Conservation (phyloP, 2,113 vertebrate species). For the Podarcis raffonei region DNA sequence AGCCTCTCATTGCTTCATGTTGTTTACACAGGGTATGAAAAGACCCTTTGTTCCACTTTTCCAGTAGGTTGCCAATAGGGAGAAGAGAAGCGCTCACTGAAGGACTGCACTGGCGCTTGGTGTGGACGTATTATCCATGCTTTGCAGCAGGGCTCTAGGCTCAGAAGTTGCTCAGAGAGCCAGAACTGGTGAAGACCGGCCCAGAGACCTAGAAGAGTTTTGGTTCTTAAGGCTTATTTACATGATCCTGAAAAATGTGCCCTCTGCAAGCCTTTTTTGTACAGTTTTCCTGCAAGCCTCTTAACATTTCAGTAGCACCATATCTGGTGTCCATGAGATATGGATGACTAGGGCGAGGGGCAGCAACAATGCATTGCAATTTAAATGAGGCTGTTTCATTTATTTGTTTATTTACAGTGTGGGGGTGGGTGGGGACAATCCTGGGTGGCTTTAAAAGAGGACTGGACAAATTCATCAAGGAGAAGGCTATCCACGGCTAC, state of each 20-base stretch:
- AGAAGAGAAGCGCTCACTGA: conserved; percentile 31
- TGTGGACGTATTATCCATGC: background rate
- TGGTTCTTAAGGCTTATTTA: background rate
- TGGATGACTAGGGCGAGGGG: background rate
- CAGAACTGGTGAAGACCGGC: accelerated
- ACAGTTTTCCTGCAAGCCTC: background rate
- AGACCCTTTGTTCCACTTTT: conserved; percentile 52
- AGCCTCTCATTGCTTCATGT: conserved; percentile 47
- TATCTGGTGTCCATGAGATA: background rate
- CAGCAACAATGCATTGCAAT: background rate
- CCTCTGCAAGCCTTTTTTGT: background rate
- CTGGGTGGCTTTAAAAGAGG: too few relatives aligned
- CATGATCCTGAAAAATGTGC: background rate
- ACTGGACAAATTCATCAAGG: too few relatives aligned
- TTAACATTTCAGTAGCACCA: background rate
- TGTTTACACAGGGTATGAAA: conserved; percentile 68
- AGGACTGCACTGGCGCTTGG: background rate
- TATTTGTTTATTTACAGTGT: background rate
- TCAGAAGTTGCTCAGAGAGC: background rate
- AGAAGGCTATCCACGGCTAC: too few relatives aligned
- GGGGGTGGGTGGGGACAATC: background rate
- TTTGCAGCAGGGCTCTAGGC: background rate
- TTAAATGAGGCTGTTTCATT: background rate
- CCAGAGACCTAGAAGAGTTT: background rate
- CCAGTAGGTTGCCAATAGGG: conserved; percentile 58